A percentile compares a stretch with the other conserved stretches of the same genome.
These are phyloP conservation scores for Troilus luridus DNA, from an alignment of 2,888 invertebrate genomes.

Conservation along the genomic window DNA sequence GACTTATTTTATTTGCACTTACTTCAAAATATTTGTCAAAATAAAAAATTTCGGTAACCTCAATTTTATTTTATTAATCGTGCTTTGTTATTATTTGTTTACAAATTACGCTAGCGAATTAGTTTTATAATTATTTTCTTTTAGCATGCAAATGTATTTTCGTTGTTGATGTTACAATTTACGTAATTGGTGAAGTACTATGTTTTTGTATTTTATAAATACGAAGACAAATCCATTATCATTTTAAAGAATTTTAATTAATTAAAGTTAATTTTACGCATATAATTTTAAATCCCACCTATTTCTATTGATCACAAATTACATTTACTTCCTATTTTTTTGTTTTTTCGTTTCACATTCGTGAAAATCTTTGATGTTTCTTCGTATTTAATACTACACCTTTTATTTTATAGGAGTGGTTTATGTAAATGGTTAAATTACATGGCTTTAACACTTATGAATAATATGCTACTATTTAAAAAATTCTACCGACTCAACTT, in stretches of 20 bases:
- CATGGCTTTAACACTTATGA: background rate
- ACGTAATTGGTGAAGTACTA: background rate
- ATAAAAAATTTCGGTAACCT: background rate
- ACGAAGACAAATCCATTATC: too few species aligned
- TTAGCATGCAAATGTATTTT: background rate
- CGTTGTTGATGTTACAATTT: background rate
- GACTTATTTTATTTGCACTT: background rate
- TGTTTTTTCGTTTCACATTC: too few species aligned
- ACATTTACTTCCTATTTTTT: too few species aligned
- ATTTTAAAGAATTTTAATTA: too few species aligned
- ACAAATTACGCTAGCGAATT: rapidly evolving
- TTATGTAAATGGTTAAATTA: too few species aligned
- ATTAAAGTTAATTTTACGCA: too few species aligned
- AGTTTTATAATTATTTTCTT: background rate
- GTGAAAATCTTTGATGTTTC: too few species aligned
- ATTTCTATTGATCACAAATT: too few species aligned
- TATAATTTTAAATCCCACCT: too few species aligned
- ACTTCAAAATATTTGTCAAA: background rate
- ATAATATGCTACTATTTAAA: background rate
- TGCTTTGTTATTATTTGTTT: background rate
- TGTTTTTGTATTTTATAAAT: too few species aligned
- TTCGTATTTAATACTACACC: too few species aligned
- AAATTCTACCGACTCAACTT: background rate
- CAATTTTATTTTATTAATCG: background rate
- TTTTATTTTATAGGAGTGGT: too few species aligned